Base-by-base conservation (phyloP, 1,140 invertebrate species). In the Caligus rogercresseyi region DNA sequence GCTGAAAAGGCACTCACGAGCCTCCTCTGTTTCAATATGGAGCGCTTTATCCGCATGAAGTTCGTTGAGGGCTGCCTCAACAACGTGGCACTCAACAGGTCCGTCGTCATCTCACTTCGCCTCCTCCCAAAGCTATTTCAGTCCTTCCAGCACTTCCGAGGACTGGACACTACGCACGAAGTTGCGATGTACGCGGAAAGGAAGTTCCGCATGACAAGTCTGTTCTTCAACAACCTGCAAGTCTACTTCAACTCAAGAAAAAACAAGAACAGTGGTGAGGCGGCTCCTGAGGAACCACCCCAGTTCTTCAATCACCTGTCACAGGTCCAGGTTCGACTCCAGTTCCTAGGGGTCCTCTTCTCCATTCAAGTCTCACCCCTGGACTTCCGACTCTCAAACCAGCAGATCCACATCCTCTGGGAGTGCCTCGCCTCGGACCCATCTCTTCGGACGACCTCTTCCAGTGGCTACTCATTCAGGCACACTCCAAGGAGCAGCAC, bases 11-110 rank as follows among this genome's bases (percentile, higher is more conserved):
- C 86, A 1, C 72, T 94, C 0, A 87, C 85, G 67, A 88, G 87
- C 68, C 73, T 94, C 1, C 76, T 95, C 0, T 93, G 89, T 70
- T 92, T 86, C 68, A 90, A 86, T 69, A 86, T 86, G 26, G 87
- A 91, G 69, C 82, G 86, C 66, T 76, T 83, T 54, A 89, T 94
- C 58, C 78, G 87, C 25, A 89, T 89, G 70, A 92, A 92, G 75
- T 94, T 95, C 68, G 93, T 95, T 68, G 89, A 93, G 74, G 89
- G 88, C 0, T 94, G 89, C 70, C 75, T 95, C 24, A 83, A 90
- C 67, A 94, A 94, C 75, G 74, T 95, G 52, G 83, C 87, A 14
- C 82, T 81, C 64, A 89, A 93, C 68, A 83, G 83, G 68, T 91
- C 88, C 61, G 87, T 93, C 0, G 84, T 90, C 0, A 83, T 94